Base-by-base conservation (phyloP, 2,113 vertebrate genomes). In the Labeo catla region DNA sequence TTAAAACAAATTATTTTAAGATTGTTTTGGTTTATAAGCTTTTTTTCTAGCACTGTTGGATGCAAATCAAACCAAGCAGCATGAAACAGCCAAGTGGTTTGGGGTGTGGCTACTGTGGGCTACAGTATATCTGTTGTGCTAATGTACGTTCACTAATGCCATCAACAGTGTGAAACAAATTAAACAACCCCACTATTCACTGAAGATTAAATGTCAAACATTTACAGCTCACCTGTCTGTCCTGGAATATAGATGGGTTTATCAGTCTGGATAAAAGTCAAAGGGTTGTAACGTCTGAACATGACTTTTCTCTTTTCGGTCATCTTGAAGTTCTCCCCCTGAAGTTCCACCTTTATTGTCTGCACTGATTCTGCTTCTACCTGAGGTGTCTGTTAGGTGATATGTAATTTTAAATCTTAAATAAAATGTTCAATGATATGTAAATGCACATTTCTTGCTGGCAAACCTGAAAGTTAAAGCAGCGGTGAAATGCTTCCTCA, bases 201-300 rank as follows among this genome's bases (percentile, higher is more conserved):
- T 0, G 45, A 76, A 8, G 21, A 50, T n/a, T 5, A 76, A 50
- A 23, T 76, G 11, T 45, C n/a, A 76, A 50, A n/a, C 10, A 23
- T 8, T 5, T 19, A 70, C 3, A 21, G 4, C 52, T 88, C 90
- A 94, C 94, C 92, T 68, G 92, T 93, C 88, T 95, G 94, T 90
- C 94, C 93, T 6, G 93, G 94, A 15, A 91, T 91, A 87, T 94
- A 95, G 86, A 94, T 90, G 0, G 93, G 93, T 91, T 93, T 94
- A 78, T 94, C 93, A 0, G 93, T 94, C 83, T 94, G 94, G 81
- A 94, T 36, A 28, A 95, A 93, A 2, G 88, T 90, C 45, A 63
- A 16, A 9, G 85, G 84, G 3, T 52, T 0, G 61, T 90, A 91
- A 39, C 7, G 36, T 88, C 34, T 89, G 76, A 93, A 84, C 89